Conservation (phyloP, 2,113 vertebrate species). For the Tragelaphus scriptus region DNA sequence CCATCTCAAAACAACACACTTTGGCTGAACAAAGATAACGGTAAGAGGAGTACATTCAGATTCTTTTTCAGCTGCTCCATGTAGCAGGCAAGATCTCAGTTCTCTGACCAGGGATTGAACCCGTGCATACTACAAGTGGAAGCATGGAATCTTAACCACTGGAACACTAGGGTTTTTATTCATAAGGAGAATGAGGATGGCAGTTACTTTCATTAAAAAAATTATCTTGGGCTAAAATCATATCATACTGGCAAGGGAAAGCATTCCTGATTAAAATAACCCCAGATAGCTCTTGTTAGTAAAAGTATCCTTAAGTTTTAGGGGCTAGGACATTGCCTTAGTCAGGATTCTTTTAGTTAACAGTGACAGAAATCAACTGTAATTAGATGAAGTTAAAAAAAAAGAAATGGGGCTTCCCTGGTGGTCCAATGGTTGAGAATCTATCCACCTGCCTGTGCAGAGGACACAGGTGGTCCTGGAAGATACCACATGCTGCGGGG, state of each 20-base stretch:
- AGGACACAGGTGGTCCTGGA: neutral
- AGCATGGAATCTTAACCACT: neutral
- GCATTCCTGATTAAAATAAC: neutral
- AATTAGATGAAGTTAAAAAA: neutral
- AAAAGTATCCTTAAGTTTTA: neutral
- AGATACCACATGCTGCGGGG: neutral
- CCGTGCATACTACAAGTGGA: neutral
- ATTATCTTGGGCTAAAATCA: neutral
- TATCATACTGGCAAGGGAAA: neutral
- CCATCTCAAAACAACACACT: neutral
- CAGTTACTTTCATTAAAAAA: neutral
- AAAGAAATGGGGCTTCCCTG: neutral
- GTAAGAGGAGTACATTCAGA: neutral
- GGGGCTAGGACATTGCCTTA: neutral
- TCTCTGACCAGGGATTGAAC: neutral
- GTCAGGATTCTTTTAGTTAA: neutral
- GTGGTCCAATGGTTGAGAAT: neutral
- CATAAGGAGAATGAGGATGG: neutral
- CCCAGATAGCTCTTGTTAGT: neutral
- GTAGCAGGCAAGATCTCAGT: neutral
- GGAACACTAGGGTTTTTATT: neutral
- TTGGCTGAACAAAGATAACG: neutral
- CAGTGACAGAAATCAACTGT: neutral
- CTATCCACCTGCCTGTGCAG: neutral
- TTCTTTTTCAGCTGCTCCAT: neutral